Conservation (phyloP, 2,113 vertebrate genomes). For the Ceyx cyanopectus region DNA sequence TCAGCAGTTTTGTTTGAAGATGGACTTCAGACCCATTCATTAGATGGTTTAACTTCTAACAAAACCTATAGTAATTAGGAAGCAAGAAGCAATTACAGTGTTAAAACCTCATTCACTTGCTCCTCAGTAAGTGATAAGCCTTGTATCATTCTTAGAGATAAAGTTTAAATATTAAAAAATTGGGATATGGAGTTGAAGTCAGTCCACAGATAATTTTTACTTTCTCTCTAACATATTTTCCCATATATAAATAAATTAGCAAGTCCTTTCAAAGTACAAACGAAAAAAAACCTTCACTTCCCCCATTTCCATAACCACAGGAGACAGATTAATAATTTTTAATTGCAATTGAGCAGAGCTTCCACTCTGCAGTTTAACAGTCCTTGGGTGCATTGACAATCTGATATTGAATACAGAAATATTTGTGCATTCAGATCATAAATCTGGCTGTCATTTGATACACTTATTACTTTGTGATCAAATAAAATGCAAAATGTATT, state of each 20-base stretch:
- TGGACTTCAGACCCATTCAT: not conserved
- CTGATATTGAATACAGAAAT: not conserved
- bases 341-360: not conserved
- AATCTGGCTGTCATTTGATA: slow-evolving; percentile 19
- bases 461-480: slow-evolving; percentile 9
- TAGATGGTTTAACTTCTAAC: not conserved
- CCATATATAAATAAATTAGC: not conserved
- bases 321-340: slow-evolving; percentile 1
- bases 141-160: not conserved
- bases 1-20: not conserved
- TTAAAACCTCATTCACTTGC: not conserved
- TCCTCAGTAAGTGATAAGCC: not conserved
- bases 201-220: not conserved
- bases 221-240: not conserved
- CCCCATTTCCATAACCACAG: slow-evolving; percentile 5
- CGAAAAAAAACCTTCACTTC: not conserved
- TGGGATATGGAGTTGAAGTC: not conserved
- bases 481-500: slow-evolving; percentile 18
- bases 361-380: not conserved
- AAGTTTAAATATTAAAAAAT: not conserved
- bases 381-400: not conserved
- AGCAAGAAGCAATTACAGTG: not conserved
- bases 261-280: slow-evolving; percentile 4
- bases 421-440: slow-evolving; percentile 18
- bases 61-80: not conserved